Percentiles rank a stretch among this genome's conserved stretches.
Conservation (phyloP, 2,797 vertebrate genomes). For the Chloroceryle inda region DNA sequence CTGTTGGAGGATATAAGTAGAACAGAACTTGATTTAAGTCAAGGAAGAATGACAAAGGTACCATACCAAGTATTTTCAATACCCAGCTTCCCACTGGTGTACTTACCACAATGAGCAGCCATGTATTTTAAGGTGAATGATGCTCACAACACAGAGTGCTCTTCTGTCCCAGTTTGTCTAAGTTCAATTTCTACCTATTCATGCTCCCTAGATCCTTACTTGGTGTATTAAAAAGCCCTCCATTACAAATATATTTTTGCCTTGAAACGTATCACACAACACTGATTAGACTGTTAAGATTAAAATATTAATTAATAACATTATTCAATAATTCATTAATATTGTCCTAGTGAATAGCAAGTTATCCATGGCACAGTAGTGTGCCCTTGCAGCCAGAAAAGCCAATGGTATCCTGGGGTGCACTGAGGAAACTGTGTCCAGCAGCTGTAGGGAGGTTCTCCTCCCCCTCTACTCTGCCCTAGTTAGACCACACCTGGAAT, state of each 20-base stretch:
- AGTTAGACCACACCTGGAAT: no score
- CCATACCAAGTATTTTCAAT: not conserved
- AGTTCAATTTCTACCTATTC: not conserved
- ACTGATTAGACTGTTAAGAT: not conserved
- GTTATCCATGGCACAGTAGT: no score
- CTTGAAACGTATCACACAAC: not conserved
- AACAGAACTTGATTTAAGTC: not conserved
- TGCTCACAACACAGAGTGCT: not conserved
- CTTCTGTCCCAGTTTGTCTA: not conserved
- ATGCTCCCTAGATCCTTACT: rapidly evolving
- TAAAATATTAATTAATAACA: not conserved
- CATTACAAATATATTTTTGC: not conserved
- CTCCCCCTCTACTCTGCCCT: no score
- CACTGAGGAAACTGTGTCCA: no score
- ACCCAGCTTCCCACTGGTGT: not conserved
- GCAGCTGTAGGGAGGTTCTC: no score
- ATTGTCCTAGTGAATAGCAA: no score
- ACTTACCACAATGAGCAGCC: not conserved
- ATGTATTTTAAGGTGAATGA: not conserved
- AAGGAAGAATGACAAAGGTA: not conserved
- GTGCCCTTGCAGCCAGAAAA: no score
- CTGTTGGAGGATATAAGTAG: not conserved
- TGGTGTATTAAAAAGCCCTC: not conserved
- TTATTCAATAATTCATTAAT: no score
- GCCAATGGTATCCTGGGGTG: no score